phyloP scores from a whole-genome alignment of 2,888 invertebrate species.

The Mechanitis mazaeus region DNA sequence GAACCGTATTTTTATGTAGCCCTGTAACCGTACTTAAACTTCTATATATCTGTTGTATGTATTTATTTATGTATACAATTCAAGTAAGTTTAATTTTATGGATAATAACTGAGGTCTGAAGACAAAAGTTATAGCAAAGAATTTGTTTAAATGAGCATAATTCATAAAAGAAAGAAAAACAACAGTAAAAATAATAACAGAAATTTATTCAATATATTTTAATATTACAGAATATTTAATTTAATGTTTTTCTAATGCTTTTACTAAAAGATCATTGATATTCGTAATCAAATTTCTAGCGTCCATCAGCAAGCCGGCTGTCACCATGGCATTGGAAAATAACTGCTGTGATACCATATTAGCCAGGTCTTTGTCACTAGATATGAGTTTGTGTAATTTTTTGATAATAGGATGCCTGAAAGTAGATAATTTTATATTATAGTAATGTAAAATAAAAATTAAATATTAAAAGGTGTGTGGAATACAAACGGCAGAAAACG shows the following conservation, averaged over 20 bases:
- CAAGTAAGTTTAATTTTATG: too few relatives aligned
- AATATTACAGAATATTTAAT: slow-evolving; percentile 12
- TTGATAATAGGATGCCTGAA: slow-evolving; percentile 91
- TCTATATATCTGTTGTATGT: too few relatives aligned
- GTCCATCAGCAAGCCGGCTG: slow-evolving; percentile 95
- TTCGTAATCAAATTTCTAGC: slow-evolving; percentile 88
- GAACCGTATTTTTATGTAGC: too few relatives aligned
- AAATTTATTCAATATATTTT: slow-evolving; percentile 11
- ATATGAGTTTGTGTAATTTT: slow-evolving; percentile 86
- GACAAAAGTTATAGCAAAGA: too few relatives aligned
- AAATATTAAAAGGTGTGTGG: too few relatives aligned
- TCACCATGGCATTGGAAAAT: slow-evolving; percentile 96
- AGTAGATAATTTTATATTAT: slow-evolving; percentile 23
- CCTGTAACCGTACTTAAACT: too few relatives aligned
- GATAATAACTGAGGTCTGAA: too few relatives aligned
- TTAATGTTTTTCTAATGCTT: slow-evolving; percentile 85
- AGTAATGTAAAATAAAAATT: too few relatives aligned
- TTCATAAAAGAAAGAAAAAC: too few relatives aligned
- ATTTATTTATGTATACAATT: too few relatives aligned
- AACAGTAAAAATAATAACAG: slow-evolving; percentile 18
- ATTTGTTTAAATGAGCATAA: too few relatives aligned
- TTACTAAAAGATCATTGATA: slow-evolving; percentile 90
- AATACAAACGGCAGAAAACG: too few relatives aligned
- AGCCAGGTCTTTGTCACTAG: slow-evolving; percentile 87
- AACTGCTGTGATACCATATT: slow-evolving; percentile 91